Evolutionary conservation across 1,140 invertebrate genomes (phyloP), one percentile per base, ranked within the genome.

Genomic region (Apocrypta bakeri): DNA sequence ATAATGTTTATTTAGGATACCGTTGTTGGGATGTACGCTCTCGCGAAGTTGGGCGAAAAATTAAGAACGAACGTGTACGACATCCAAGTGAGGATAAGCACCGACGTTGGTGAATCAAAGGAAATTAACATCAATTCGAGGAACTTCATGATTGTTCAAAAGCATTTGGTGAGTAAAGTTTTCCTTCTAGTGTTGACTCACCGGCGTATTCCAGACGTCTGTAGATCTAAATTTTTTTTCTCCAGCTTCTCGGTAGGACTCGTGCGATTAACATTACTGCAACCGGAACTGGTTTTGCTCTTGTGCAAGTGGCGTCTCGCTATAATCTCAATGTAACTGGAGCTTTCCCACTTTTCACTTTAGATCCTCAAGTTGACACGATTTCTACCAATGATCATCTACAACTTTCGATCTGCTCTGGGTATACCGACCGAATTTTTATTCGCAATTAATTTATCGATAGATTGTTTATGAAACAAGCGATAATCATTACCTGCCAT

Each of bases 251-350:
- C 0, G 87, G 89, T 8, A 93, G 93, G 85, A 92, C 92, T 1
- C 87, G 92, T 17, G 85, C 92, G 2, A 88, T 97, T 0, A 94
- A 94, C 33, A 92, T 97, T 17, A 93, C 94, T 29, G 97, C 96
- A 0, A 94, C 94, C 40, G 98, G 98, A 11, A 94, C 92, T 42
- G 98, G 98, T 48, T 94, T 98, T 87, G 97, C 95, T 0, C 89
- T 98, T 66, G 93, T 98, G 42, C 97, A 98, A 90, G 94, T 99
- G 0, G 95, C 95, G 3, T 97, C 96, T 86, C 93, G 93, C 69
- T 98, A 98, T 87, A 97, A 97, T 90, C 94, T 97, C 42, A 97
- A 98, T 90, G 97, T 98, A 7, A 98, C 97, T 24, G 97, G 96
- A 14, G 95, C 97, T 24, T 97, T 96, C 94, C 97, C 98, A 1